Evolutionary conservation across 92 coral and sea anemone species (phyloP).

Genomic region (Pocillopora meandrina): DNA sequence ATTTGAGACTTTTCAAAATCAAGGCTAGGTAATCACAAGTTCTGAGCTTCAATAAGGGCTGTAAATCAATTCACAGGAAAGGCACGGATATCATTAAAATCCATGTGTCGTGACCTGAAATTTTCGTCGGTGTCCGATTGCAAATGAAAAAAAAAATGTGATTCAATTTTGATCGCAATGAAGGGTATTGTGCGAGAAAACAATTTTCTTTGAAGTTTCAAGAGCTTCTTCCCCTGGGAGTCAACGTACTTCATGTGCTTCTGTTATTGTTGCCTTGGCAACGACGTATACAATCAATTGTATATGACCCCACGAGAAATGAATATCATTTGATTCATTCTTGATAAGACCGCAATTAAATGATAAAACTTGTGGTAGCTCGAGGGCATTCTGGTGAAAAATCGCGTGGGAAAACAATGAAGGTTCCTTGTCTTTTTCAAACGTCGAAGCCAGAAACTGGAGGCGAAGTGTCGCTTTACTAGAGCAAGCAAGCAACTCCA

Average conservation of each 20-base stretch:
- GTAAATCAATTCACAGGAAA: not conserved
- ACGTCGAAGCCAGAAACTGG: no score
- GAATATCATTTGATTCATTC: conserved; percentile 13
- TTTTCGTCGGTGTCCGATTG: not conserved
- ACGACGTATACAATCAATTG: not conserved
- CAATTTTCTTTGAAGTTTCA: not conserved
- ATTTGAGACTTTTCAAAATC: not conserved
- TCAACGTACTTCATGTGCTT: not conserved
- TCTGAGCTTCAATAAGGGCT: not conserved
- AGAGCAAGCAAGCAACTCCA: no score
- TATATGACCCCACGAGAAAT: not conserved
- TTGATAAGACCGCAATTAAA: not conserved
- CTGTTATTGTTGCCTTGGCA: not conserved
- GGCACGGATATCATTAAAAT: not conserved
- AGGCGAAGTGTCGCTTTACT: no score
- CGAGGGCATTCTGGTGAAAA: not conserved
- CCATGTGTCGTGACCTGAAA: conserved; percentile 18
- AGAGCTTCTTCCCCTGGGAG: not conserved
- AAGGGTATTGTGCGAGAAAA: not conserved
- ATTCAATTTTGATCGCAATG: not conserved
- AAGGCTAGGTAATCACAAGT: not conserved
- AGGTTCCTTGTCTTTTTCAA: no score
- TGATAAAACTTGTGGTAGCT: no score
- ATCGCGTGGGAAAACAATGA: not conserved
- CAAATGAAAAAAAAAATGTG: not conserved